Percentiles rank a stretch among this genome's conserved stretches.
Evolutionary conservation across 2,888 invertebrate genomes (phyloP).

Genomic region (Chrysotoxum bicinctum): DNA sequence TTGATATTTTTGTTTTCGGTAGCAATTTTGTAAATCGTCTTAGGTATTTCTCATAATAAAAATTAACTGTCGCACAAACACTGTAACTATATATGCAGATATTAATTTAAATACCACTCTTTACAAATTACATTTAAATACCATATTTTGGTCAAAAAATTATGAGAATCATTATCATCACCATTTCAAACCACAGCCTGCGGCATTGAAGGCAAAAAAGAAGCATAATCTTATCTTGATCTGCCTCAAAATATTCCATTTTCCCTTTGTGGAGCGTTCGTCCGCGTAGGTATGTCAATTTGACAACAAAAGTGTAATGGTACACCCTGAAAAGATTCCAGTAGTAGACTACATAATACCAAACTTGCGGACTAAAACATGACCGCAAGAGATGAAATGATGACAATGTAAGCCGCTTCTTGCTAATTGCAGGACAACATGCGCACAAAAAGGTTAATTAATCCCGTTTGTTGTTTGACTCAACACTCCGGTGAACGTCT

Average conservation of each 20-base stretch:
- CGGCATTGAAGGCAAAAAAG: constrained; percentile 9
- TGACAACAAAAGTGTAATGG: constrained; percentile 43
- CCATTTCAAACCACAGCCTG: constrained; percentile 5
- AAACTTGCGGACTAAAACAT: background rate
- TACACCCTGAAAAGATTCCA: constrained; percentile 33
- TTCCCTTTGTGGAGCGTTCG: background rate
- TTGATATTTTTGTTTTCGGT: constrained; percentile 11
- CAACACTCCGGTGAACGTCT: constrained; percentile 4
- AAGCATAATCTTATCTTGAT: constrained; percentile 40
- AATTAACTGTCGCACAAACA: constrained; percentile 34
- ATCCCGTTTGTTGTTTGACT: constrained; percentile 51
- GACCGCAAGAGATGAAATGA: constrained; percentile 62
- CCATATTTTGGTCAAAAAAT: constrained; percentile 34
- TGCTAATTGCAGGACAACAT: constrained; percentile 64
- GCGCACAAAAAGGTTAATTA: constrained; percentile 63
- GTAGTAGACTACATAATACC: background rate
- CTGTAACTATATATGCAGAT: background rate
- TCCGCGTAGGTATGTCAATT: constrained; percentile 25
- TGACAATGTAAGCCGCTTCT: constrained; percentile 54
- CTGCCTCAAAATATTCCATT: constrained; percentile 1
- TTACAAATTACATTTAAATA: constrained; percentile 58
- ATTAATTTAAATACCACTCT: constrained; percentile 30
- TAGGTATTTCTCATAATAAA: background rate
- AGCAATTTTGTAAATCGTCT: constrained; percentile 34
- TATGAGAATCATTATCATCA: constrained; percentile 29